A percentile compares a stretch with the other conserved stretches of the same genome.
phyloP scores from a whole-genome alignment of 2,888 invertebrate genomes.

The Clostera curtula region DNA sequence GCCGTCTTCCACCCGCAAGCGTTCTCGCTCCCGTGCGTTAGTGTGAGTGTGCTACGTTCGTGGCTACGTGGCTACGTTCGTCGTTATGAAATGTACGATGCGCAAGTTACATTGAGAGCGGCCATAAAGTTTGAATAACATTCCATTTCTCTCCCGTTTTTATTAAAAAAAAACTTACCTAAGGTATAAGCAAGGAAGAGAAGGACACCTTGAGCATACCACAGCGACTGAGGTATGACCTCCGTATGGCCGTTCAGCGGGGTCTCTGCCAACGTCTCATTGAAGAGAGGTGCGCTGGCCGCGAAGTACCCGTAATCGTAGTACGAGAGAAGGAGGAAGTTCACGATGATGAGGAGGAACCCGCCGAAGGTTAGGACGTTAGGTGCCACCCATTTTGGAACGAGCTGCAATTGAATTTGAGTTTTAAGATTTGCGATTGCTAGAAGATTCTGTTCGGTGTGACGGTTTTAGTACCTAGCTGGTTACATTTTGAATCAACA shows the following conservation, averaged over 20 bases:
- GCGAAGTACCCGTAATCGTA: conserved; percentile 93
- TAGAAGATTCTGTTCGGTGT: too few relatives aligned
- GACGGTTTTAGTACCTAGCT: too few relatives aligned
- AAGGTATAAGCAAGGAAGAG: conserved; percentile 97
- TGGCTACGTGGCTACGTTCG: too few relatives aligned
- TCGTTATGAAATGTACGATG: too few relatives aligned
- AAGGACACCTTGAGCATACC: conserved; percentile 88
- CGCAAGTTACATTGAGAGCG: too few relatives aligned
- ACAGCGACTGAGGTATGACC: conserved; percentile 87
- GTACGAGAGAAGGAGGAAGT: conserved; percentile 88
- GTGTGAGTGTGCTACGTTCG: too few relatives aligned
- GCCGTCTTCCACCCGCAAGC: too few relatives aligned
- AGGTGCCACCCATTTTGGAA: conserved; percentile 97
- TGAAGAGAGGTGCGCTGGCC: conserved; percentile 69
- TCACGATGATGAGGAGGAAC: conserved; percentile 91
- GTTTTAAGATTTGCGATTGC: too few relatives aligned
- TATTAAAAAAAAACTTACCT: conserved; percentile 74
- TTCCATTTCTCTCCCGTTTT: neutral
- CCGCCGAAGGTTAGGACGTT: conserved; percentile 96
- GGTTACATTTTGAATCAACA: too few relatives aligned
- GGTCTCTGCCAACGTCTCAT: conserved; percentile 39
- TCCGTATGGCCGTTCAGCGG: conserved; percentile 47
- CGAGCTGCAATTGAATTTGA: conserved; percentile 77
- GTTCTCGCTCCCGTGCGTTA: too few relatives aligned
- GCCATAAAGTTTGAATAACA: too few relatives aligned